Evolutionary conservation across 2,113 vertebrate genomes (phyloP).

Genomic region (Callorhinus ursinus): DNA sequence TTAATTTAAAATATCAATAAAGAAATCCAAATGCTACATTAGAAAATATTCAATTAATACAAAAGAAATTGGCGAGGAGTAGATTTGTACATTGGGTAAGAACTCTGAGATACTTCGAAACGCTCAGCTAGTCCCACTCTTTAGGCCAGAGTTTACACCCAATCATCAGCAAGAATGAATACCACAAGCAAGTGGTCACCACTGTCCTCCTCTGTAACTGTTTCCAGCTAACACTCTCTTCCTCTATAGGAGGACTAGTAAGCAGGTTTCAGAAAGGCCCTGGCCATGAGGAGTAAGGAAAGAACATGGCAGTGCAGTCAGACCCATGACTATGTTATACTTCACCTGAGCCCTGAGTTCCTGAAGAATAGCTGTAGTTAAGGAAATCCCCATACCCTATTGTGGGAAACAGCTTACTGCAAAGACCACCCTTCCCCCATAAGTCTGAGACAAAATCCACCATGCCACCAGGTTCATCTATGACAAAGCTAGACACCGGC

Average conservation of each 20-base stretch:
- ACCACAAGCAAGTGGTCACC: neutral
- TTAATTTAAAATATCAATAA: neutral
- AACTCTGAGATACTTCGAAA: neutral
- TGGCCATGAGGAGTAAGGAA: neutral
- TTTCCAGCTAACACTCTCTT: neutral
- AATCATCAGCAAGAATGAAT: neutral
- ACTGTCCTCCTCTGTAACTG: neutral
- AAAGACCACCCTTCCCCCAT: neutral
- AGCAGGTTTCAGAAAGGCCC: neutral
- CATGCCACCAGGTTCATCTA: neutral
- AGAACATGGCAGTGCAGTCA: neutral
- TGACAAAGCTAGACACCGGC: neutral
- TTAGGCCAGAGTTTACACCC: neutral
- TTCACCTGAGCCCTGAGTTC: neutral
- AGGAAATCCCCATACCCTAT: neutral
- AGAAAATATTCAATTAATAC: neutral
- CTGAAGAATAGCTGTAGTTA: neutral
- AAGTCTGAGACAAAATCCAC: neutral
- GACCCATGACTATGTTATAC: neutral
- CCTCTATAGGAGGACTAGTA: neutral
- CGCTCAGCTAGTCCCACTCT: neutral
- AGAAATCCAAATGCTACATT: neutral
- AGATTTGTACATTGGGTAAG: neutral
- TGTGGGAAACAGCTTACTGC: neutral
- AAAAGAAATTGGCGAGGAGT: neutral